Evolutionary conservation across 2,888 invertebrate species (phyloP).

Genomic region (Cephus runcator): DNA sequence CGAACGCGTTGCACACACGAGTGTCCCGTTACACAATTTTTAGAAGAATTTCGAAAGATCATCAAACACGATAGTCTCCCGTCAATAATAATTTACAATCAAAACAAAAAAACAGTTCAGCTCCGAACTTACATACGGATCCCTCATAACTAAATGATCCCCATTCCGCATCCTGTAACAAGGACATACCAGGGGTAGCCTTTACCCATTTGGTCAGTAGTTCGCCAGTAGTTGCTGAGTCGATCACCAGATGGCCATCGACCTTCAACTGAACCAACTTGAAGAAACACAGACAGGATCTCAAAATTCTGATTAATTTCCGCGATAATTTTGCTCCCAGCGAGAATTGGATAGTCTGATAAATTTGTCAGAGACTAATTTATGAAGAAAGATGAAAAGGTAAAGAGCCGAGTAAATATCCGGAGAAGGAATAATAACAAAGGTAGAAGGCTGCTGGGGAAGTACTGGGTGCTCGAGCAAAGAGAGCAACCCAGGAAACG

Average conservation of each 20-base stretch:
- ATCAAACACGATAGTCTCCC: not conserved
- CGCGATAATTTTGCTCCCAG: too few relatives aligned
- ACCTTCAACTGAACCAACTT: too few relatives aligned
- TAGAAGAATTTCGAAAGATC: not conserved
- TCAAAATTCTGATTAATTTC: too few relatives aligned
- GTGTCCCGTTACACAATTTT: not conserved
- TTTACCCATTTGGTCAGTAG: too few relatives aligned
- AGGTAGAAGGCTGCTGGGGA: not conserved
- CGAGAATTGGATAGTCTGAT: too few relatives aligned
- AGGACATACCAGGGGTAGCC: not conserved
- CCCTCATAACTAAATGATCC: not conserved
- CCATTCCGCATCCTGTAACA: not conserved
- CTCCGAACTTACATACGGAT: not conserved
- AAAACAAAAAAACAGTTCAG: not conserved
- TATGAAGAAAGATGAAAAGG: slow-evolving; percentile 19
- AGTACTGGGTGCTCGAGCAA: not conserved
- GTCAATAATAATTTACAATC: not conserved
- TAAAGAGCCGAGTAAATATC: not conserved
- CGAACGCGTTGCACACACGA: not conserved
- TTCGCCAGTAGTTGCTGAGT: too few relatives aligned
- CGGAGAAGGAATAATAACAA: not conserved
- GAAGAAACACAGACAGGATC: too few relatives aligned
- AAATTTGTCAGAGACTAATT: too few relatives aligned
- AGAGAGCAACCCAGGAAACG: not conserved
- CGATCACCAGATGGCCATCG: too few relatives aligned